These are phyloP conservation scores for Diogma glabrata DNA, from an alignment of 2,888 invertebrate genomes.

Conservation along the genomic window DNA sequence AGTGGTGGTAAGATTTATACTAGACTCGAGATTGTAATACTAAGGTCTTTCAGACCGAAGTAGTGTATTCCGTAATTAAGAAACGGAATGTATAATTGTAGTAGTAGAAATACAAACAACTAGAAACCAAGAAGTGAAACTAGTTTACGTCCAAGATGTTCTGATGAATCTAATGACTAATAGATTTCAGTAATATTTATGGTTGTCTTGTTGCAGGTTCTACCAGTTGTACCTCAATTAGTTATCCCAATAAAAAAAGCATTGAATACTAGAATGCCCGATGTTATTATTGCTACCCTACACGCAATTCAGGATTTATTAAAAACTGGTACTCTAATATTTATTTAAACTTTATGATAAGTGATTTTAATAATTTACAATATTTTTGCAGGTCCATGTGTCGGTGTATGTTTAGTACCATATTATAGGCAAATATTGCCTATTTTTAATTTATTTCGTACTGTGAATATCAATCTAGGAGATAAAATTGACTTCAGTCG, in stretches of 20 bases:
- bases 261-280: constrained; percentile 68
- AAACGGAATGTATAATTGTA: no score
- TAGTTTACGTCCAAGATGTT: no score
- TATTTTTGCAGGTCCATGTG: constrained; percentile 29
- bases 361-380: neutral
- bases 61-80: no score
- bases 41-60: no score
- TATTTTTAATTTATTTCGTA: constrained; percentile 69
- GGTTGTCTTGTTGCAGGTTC: constrained; percentile 30
- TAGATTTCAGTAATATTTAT: no score
- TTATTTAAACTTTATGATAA: neutral
- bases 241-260: constrained; percentile 89
- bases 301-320: constrained; percentile 78
- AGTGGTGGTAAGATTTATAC: no score
- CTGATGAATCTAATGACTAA: no score
- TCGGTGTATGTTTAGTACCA: constrained; percentile 91
- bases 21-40: no score
- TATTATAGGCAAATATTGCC: constrained; percentile 92
- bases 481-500: constrained; percentile 80
- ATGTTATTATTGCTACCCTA: constrained; percentile 69
- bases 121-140: no score
- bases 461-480: constrained; percentile 59
- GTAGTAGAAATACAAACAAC: no score
- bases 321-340: constrained; percentile 54
- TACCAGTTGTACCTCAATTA: constrained; percentile 82